Evolutionary conservation across 2,797 vertebrate genomes (phyloP).

Genomic region (Acanthurus leucopareius): DNA sequence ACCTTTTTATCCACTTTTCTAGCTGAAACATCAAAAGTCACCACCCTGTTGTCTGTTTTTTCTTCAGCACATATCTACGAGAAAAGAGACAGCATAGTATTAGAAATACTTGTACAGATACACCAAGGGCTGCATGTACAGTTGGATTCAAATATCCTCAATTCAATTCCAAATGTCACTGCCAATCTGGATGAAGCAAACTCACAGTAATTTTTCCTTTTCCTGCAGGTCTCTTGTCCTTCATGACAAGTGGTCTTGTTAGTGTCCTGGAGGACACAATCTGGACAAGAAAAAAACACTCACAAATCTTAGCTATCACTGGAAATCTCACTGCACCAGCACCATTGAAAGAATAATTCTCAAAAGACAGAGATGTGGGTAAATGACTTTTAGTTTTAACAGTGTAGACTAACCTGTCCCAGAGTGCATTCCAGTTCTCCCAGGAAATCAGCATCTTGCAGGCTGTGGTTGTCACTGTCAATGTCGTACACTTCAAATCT

Average conservation of each 20-base stretch:
- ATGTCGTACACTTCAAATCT: constrained; percentile 94
- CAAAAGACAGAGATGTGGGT: not conserved
- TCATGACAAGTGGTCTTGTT: constrained; percentile 89
- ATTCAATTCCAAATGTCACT: not conserved
- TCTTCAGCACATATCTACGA: constrained; percentile 94
- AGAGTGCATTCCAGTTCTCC: constrained; percentile 93
- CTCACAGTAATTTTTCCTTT: constrained; percentile 93
- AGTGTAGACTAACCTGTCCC: constrained; percentile 80
- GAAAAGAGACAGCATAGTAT: constrained; percentile 6
- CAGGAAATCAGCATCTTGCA: constrained; percentile 93
- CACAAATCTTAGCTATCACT: not conserved
- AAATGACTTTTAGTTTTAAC: not conserved
- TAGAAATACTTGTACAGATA: not conserved
- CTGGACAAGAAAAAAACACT: constrained; percentile 78
- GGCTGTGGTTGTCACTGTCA: constrained; percentile 89
- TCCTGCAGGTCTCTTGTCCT: constrained; percentile 92
- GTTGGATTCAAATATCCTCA: not conserved
- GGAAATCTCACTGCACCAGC: not conserved
- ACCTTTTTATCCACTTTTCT: constrained; percentile 98
- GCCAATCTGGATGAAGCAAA: constrained; percentile 3
- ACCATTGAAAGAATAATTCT: not conserved
- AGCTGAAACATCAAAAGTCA: constrained; percentile 91
- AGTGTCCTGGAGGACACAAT: constrained; percentile 92
- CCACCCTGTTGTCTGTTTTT: constrained; percentile 94
- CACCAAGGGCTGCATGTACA: not conserved